Evolutionary conservation across 2,797 vertebrate species (phyloP).

Genomic region (Acipenser transmontanus): DNA sequence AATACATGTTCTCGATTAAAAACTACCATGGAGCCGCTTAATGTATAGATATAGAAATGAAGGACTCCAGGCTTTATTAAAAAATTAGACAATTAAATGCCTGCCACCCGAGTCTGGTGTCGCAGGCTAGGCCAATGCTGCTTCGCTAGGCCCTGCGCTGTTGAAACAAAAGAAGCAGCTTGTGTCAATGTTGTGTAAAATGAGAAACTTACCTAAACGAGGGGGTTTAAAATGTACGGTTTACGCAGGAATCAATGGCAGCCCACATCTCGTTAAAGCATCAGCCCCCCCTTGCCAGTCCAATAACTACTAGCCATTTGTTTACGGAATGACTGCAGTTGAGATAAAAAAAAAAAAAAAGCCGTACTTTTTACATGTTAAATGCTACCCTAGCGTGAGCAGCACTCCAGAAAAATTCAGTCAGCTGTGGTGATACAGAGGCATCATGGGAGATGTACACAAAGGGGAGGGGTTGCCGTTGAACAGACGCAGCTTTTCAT

Average conservation of each 20-base stretch:
- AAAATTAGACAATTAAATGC: conserved; percentile 3
- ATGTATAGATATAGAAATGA: conserved; percentile 11
- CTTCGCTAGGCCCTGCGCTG: conserved; percentile 22
- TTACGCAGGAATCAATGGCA: conserved; percentile 24
- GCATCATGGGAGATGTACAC: conserved; percentile 37
- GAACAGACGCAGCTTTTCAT: not conserved
- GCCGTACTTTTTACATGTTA: conserved; percentile 40
- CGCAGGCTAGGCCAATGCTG: not conserved
- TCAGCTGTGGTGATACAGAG: conserved; percentile 32
- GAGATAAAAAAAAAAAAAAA: conserved; percentile 17
- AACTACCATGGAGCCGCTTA: not conserved
- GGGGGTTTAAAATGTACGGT: conserved; percentile 34
- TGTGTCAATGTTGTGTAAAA: conserved; percentile 20
- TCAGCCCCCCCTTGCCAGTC: conserved; percentile 10
- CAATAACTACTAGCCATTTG: not conserved
- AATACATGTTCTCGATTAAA: too few relatives aligned
- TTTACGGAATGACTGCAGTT: not conserved
- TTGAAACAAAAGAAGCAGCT: conserved; percentile 56
- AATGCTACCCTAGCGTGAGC: conserved; percentile 18
- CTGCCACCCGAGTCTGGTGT: conserved; percentile 12
- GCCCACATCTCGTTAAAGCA: conserved; percentile 32
- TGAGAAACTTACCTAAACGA: conserved; percentile 33
- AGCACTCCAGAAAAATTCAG: conserved; percentile 23
- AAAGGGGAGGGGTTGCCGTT: conserved; percentile 5
- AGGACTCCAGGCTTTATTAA: not conserved